Evolutionary conservation across 1,140 invertebrate species (phyloP).

Genomic region (Myzus persicae): DNA sequence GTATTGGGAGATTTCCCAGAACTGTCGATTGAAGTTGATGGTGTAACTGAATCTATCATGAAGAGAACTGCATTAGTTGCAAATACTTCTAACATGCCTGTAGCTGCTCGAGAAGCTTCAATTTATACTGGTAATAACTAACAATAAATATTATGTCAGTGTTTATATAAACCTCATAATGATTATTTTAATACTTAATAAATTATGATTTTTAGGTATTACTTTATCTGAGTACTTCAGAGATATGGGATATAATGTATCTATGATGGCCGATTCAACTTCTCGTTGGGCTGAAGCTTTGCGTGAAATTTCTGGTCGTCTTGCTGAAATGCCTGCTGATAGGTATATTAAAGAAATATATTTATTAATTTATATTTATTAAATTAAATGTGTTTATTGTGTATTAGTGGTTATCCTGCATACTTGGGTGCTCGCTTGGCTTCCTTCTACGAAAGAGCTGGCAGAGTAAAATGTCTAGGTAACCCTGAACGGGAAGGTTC

Average conservation of each 20-base stretch:
- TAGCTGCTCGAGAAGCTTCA: conserved; percentile 99
- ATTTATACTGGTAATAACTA: conserved; percentile 91
- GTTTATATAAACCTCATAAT: neutral
- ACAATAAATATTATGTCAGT: neutral
- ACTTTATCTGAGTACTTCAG: conserved; percentile 98
- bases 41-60: conserved; percentile 98
- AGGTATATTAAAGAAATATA: conserved; percentile 62
- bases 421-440: conserved; percentile 97
- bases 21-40: conserved; percentile 95
- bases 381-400: conserved; percentile 11
- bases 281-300: conserved; percentile 99
- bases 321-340: conserved; percentile 99
- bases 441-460: conserved; percentile 99
- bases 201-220: conserved; percentile 75
- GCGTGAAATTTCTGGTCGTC: conserved; percentile 99
- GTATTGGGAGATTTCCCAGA: conserved; percentile 99
- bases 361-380: neutral
- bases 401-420: conserved; percentile 92
- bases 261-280: conserved; percentile 99
- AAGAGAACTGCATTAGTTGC: conserved; percentile 98
- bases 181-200: neutral
- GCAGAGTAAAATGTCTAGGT: conserved; percentile 96
- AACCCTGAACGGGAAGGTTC: conserved; percentile 98
- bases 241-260: conserved; percentile 99
- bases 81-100: conserved; percentile 99